Conservation (phyloP, 2,797 vertebrate genomes). For the Gorsachius magnificus region DNA sequence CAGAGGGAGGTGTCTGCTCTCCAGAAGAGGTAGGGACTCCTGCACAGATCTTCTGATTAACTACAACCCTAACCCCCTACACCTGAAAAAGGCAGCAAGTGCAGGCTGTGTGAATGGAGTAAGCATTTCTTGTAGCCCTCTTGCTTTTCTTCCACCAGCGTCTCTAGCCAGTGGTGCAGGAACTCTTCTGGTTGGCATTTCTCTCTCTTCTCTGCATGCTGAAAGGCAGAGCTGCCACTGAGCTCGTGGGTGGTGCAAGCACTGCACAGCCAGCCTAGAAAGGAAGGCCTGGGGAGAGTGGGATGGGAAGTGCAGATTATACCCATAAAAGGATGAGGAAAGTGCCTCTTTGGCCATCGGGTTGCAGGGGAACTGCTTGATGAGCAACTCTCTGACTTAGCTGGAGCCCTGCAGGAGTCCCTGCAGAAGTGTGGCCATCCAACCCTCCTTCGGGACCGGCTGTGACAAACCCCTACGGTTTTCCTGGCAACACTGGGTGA, state of each 20-base stretch:
- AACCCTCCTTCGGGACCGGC: fast-evolving
- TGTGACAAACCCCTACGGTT: neutral
- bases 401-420: neutral
- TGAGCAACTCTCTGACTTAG: conserved; percentile 6
- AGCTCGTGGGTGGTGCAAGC: neutral
- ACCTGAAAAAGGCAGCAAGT: neutral
- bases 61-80: neutral
- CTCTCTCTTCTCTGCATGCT: neutral
- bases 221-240: neutral
- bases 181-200: neutral
- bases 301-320: neutral
- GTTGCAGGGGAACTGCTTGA: neutral
- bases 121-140: neutral
- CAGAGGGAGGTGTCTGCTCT: neutral
- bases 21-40: neutral
- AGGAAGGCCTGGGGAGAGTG: neutral
- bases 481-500: neutral
- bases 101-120: neutral
- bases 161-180: fast-evolving
- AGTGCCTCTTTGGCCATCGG: neutral
- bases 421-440: neutral
- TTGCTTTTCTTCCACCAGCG: neutral
- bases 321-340: neutral
- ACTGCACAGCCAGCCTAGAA: neutral
- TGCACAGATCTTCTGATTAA: neutral